Percentiles rank a stretch among this genome's conserved stretches.
Conservation (phyloP, 2,888 invertebrate genomes). For the Nemapogon koenigi region DNA sequence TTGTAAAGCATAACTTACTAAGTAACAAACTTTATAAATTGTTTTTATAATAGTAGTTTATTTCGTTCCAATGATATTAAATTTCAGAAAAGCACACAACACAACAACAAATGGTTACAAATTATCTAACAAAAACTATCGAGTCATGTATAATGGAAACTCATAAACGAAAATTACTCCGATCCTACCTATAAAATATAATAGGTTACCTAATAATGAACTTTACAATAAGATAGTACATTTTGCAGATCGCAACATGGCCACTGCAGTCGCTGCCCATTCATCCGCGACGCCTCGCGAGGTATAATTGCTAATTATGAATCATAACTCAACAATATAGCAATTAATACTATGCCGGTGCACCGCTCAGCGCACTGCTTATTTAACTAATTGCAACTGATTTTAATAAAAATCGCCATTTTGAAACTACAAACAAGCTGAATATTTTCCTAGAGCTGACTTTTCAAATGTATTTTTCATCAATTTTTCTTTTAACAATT, state of each 20-base stretch:
- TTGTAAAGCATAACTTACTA: too few species aligned
- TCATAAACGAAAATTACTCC: background rate
- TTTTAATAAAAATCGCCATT: constrained; percentile 42
- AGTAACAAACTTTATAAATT: too few species aligned
- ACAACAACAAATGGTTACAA: too few species aligned
- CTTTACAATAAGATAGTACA: constrained; percentile 1
- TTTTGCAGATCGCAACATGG: background rate
- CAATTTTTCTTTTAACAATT: too few species aligned
- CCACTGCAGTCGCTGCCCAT: constrained; percentile 5
- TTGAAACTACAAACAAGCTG: constrained; percentile 27
- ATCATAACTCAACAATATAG: constrained; percentile 51
- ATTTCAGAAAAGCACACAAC: too few species aligned
- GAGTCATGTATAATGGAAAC: background rate
- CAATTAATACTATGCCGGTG: constrained; percentile 37
- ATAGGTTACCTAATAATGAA: background rate
- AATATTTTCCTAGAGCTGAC: constrained; percentile 25
- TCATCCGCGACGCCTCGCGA: constrained; percentile 20
- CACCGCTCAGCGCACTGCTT: constrained; percentile 23
- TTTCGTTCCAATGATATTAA: too few species aligned
- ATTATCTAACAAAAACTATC: too few species aligned
- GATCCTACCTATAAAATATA: background rate
- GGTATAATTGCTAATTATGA: constrained; percentile 50
- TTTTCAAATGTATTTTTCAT: background rate
- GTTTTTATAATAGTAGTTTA: too few species aligned
- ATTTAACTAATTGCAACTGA: constrained; percentile 42